Conservation (phyloP, 2,888 invertebrate genomes). For the Lagria hirta region DNA sequence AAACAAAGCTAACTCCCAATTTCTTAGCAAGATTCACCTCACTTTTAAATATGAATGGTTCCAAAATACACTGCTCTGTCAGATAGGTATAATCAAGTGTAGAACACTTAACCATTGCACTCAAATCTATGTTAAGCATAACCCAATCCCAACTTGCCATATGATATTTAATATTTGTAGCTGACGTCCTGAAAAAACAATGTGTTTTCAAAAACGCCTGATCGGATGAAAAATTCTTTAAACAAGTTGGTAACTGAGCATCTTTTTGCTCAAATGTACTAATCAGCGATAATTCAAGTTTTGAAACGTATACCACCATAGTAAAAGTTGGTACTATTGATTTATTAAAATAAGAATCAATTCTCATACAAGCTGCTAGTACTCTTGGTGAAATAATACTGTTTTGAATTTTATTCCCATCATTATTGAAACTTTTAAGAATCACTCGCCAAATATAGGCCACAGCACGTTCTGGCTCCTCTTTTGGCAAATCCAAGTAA, state of each 20-base stretch:
- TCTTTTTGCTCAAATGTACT: slow-evolving; percentile 59
- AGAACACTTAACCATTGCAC: slow-evolving; percentile 53
- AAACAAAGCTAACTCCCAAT: slow-evolving; percentile 50
- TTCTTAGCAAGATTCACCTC: slow-evolving; percentile 44
- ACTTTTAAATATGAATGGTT: slow-evolving; percentile 53
- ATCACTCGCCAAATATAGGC: slow-evolving; percentile 73
- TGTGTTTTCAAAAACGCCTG: slow-evolving; percentile 59
- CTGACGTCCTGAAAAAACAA: slow-evolving; percentile 60
- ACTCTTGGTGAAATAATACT: slow-evolving; percentile 61
- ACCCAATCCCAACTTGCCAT: slow-evolving; percentile 49
- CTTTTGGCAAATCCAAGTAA: slow-evolving; percentile 58
- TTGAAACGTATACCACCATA: slow-evolving; percentile 60
- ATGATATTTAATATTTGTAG: slow-evolving; percentile 56
- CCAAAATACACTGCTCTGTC: slow-evolving; percentile 58
- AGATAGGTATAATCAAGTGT: slow-evolving; percentile 63
- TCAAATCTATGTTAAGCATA: slow-evolving; percentile 49
- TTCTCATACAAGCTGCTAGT: slow-evolving; percentile 72
- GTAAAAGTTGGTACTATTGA: slow-evolving; percentile 67
- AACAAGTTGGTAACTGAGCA: slow-evolving; percentile 48
- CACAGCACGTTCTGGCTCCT: slow-evolving; percentile 59
- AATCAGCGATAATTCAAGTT: slow-evolving; percentile 62
- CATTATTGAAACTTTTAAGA: slow-evolving; percentile 31
- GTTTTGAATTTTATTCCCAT: slow-evolving; percentile 47
- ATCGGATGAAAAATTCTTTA: slow-evolving; percentile 58
- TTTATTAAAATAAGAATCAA: slow-evolving; percentile 75